Base-by-base conservation (phyloP, 2,113 vertebrate genomes). In the Pitta sordida region DNA sequence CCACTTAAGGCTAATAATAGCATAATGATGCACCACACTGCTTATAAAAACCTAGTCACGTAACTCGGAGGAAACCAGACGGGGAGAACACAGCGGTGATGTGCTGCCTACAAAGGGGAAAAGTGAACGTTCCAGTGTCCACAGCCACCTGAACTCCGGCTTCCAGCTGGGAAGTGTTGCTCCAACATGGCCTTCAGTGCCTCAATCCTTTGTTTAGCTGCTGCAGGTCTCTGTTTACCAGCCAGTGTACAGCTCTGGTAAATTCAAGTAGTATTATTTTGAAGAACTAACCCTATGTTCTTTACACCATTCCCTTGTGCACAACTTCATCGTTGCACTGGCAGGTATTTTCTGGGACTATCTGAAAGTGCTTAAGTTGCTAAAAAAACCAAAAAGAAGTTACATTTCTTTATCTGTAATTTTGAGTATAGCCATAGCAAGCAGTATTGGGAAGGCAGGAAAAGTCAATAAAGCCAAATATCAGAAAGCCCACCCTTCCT, bases 1-100 rank as follows among this genome's bases (percentile, higher is more conserved):
- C 27, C 68, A 93, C 67, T 94, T 70, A 39, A 67, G 15, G 22
- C 59, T 94, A 92, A 85, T 65, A 87, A 91, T 58, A 93, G 75
- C 39, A 16, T 48, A 59, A 92, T 88, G 80, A 86, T 70, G 46
- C 58, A 69, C 12, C 20, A 5, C 37, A 34, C 37, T 0, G 0
- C 44, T 91, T 79, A 46, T n/a, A 74, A 91, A 86, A 94, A 74
- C 18, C 89, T 51, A 36, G 71, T 59, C 87, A 92, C 9, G 2
- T 44, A 90, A 74, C 49, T 63, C 30, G 18, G 59, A 39, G 51
- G 70, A 94, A 94, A 74, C 1, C 1, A 87, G 53, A 3, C 16
- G 55, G 18, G 37, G 24, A 85, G 4, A 16, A 80, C 9, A 41
- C 2, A 89, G 55, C 46, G 52, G 22, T 46, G 69, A 62, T 36